Evolutionary conservation across 2,113 vertebrate species (phyloP).

Genomic region (Orientallactaga bullata): DNA sequence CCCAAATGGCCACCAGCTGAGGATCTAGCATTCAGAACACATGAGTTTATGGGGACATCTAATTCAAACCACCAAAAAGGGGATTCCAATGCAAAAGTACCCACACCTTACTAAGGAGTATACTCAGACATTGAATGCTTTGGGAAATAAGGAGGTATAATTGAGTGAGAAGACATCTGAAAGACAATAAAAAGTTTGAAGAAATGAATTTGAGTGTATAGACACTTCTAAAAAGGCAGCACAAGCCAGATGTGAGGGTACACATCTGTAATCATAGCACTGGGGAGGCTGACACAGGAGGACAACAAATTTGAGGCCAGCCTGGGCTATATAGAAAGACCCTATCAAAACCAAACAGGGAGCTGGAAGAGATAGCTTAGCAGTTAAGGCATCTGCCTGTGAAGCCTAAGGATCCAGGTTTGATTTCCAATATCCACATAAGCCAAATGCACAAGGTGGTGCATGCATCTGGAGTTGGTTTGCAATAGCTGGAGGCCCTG

Average conservation of each 20-base stretch:
- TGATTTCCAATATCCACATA: too few relatives aligned
- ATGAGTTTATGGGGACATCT: too few relatives aligned
- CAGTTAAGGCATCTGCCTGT: too few relatives aligned
- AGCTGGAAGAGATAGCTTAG: too few relatives aligned
- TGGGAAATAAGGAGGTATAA: background rate
- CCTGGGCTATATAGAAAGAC: background rate
- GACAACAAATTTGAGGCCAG: background rate
- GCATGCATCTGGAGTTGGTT: too few relatives aligned
- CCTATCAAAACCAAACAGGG: background rate
- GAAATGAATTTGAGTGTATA: background rate
- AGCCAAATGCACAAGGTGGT: too few relatives aligned
- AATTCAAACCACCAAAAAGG: background rate
- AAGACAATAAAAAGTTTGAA: slow-evolving; percentile 43
- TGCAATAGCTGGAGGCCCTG: too few relatives aligned
- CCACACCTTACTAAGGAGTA: background rate
- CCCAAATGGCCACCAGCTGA: too few relatives aligned
- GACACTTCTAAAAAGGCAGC: slow-evolving; percentile 8
- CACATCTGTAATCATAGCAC: background rate
- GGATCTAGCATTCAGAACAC: too few relatives aligned
- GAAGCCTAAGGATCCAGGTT: too few relatives aligned
- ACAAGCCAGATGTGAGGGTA: background rate
- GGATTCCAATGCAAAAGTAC: background rate
- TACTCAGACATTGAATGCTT: background rate
- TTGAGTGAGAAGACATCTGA: slow-evolving; percentile 25
- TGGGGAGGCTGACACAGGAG: background rate